Conservation (phyloP, 2,113 vertebrate species). For the Gnathonemus echidnorhynchus region DNA sequence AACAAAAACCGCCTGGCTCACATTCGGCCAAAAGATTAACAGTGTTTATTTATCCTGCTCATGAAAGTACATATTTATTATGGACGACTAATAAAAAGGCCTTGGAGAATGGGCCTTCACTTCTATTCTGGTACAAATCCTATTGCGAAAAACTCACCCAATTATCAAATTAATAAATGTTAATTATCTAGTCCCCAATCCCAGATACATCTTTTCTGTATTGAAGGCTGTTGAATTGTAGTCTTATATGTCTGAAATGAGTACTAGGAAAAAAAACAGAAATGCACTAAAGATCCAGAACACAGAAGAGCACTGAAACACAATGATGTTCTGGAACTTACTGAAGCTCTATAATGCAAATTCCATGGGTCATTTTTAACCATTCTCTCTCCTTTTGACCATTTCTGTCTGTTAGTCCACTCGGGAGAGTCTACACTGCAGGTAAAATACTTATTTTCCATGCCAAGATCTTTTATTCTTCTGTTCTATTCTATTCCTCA, state of each 20-base stretch:
- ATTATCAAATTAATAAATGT: neutral
- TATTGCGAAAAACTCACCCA: neutral
- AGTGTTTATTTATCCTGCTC: neutral
- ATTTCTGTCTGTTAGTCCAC: neutral
- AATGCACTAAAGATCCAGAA: neutral
- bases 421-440: neutral
- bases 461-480: neutral
- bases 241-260: neutral
- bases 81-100: neutral
- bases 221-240: neutral
- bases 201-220: neutral
- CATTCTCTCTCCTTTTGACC: neutral
- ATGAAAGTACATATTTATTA: neutral
- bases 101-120: neutral
- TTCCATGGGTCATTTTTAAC: neutral
- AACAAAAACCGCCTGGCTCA: neutral
- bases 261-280: neutral
- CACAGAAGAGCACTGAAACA: neutral
- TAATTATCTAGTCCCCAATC: neutral
- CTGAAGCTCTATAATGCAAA: neutral
- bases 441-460: neutral
- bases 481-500: neutral
- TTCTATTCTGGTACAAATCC: neutral
- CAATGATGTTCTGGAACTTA: neutral
- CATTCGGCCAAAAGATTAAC: neutral